phyloP scores from a whole-genome alignment of 2,797 vertebrate genomes.

The Prionace glauca region DNA sequence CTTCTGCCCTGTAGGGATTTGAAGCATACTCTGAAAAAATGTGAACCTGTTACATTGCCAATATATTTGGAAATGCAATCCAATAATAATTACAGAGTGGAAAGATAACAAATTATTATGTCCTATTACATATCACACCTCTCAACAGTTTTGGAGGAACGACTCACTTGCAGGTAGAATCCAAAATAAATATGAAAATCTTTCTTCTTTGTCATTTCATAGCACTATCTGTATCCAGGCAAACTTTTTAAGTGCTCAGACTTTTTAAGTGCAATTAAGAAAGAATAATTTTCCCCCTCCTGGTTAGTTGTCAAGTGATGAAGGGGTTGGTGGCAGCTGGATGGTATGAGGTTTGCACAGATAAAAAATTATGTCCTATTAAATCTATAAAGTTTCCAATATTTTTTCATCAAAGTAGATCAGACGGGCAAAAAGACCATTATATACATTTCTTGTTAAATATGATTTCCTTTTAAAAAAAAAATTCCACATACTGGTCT shows the following conservation, averaged over 20 bases:
- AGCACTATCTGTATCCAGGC: background rate
- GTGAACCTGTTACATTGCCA: background rate
- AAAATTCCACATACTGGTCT: background rate
- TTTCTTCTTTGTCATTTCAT: background rate
- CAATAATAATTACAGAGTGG: background rate
- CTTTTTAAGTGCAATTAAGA: background rate
- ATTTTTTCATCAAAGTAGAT: background rate
- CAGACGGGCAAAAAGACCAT: background rate
- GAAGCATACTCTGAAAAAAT: no score
- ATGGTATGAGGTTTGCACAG: background rate
- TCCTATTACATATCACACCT: background rate
- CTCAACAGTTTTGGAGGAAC: background rate
- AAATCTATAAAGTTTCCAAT: slow-evolving; percentile 1
- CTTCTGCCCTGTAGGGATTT: no score
- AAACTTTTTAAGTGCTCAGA: no score
- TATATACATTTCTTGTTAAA: background rate
- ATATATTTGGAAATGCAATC: background rate
- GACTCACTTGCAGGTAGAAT: background rate
- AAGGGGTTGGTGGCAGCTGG: background rate
- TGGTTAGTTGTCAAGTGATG: background rate
- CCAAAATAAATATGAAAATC: background rate
- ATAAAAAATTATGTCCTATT: background rate
- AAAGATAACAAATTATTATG: background rate
- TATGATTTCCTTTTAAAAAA: background rate
- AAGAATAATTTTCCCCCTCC: background rate